Evolutionary conservation across 2,797 vertebrate species (phyloP), one percentile per base, ranked within the genome.

Genomic region (Sitta carolinensis): DNA sequence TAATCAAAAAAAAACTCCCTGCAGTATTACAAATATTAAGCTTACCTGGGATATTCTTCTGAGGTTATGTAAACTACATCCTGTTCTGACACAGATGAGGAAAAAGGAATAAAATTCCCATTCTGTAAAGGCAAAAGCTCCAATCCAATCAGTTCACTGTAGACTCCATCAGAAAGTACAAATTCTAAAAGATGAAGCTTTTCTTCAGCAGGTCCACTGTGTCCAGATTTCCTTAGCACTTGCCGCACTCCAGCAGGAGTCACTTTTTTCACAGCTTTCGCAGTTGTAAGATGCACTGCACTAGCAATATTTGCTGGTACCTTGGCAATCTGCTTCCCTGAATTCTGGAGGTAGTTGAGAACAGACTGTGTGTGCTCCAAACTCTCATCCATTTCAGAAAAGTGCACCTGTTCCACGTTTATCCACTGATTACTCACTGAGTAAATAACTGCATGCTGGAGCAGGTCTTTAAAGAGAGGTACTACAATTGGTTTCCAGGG

Each of bases 61-160:
- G 99, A 99, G 75, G 98, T 96, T 80, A 99, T 99, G 95, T 99
- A 99, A 96, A 99, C 89, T 13, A 98, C 94, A 95, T 99, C 99
- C 90, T 99, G 99, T 83, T 99, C 99, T 59, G 97, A 98, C 91
- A 99, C 98, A 63, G 99, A 99, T 5, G 99, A 99, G 69, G 98
- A 99, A 97, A 99, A 99, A 10, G 98, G 94, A 76, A 98, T 96
- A 94, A 99, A 99, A 29, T 93, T 98, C 67, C 98, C 98, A 84
- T 98, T 98, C 93, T 99, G 99, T 73, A 99, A 97, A 8, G 99
- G 99, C 51, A 99, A 98, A 81, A 99, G 98, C 93, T 99, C 99
- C 79, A 99, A 97, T 64, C 99, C 99, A 62, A 99, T 98, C 84
- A 99, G 98, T 66, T 99, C 99, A 77, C 98, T 98, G 97, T 99